These are phyloP conservation scores for Nomada ferruginata DNA, from an alignment of 2,888 invertebrate species.

Conservation along the genomic window DNA sequence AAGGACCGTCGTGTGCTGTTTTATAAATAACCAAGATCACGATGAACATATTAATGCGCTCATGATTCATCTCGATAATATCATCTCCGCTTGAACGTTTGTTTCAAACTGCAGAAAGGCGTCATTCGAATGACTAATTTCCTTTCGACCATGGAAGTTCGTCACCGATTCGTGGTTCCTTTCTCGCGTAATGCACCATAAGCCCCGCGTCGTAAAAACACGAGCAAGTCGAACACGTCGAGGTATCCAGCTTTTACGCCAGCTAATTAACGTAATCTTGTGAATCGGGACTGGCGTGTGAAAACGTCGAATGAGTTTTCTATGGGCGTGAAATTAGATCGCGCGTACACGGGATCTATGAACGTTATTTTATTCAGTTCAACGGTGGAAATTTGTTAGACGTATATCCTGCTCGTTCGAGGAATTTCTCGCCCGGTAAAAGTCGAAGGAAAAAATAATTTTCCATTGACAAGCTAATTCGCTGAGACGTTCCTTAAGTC, in stretches of 20 bases:
- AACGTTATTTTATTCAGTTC: neutral
- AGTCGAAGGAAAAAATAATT: neutral
- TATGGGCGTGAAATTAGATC: slow-evolving; percentile 12
- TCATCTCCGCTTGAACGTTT: neutral
- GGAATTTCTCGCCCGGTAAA: neutral
- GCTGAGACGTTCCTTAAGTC: no score
- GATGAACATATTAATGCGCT: slow-evolving; percentile 28
- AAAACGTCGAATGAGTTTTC: neutral
- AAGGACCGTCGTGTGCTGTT: slow-evolving; percentile 31
- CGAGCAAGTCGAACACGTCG: neutral
- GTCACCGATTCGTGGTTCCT: neutral
- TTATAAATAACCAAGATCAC: slow-evolving; percentile 47
- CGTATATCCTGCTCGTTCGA: no score
- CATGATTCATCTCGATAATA: slow-evolving; percentile 48
- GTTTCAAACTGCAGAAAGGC: neutral
- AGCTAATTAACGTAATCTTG: slow-evolving; percentile 25
- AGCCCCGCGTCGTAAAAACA: no score
- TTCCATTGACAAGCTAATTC: neutral
- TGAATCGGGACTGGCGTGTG: slow-evolving; percentile 9
- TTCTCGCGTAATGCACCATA: neutral
- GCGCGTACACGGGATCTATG: neutral
- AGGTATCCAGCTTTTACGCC: slow-evolving; percentile 5
- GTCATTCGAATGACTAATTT: slow-evolving; percentile 27
- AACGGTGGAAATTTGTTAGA: neutral
- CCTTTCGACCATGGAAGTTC: neutral